These are phyloP conservation scores for Brenthis daphne DNA, from an alignment of 2,888 invertebrate species.

Conservation along the genomic window DNA sequence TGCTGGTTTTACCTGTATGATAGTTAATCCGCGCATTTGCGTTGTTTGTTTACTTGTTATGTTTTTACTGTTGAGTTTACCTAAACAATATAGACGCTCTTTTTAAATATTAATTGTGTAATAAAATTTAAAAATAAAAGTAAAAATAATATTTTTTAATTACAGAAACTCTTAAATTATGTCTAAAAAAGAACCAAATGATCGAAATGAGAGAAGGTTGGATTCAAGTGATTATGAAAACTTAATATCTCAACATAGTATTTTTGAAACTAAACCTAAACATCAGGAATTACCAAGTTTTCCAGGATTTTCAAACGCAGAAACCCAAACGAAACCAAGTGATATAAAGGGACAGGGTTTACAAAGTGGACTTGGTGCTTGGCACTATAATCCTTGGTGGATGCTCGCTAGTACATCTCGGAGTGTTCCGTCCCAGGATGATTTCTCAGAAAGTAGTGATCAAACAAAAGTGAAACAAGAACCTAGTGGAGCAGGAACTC, in stretches of 20 bases:
- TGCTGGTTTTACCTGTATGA: slow-evolving; percentile 36
- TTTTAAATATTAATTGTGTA: slow-evolving; percentile 2
- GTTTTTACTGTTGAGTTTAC: slow-evolving; percentile 34
- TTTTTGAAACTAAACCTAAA: slow-evolving; percentile 74
- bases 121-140: not conserved
- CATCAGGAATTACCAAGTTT: slow-evolving; percentile 77
- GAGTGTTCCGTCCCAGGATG: slow-evolving; percentile 71
- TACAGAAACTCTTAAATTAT: slow-evolving; percentile 55
- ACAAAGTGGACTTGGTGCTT: slow-evolving; percentile 70
- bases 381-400: slow-evolving; percentile 82
- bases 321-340: slow-evolving; percentile 77
- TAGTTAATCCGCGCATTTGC: slow-evolving; percentile 63
- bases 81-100: slow-evolving; percentile 26
- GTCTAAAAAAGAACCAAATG: slow-evolving; percentile 77
- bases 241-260: slow-evolving; percentile 75
- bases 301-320: slow-evolving; percentile 78
- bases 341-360: slow-evolving; percentile 70
- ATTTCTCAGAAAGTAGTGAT: slow-evolving; percentile 72
- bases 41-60: slow-evolving; percentile 72
- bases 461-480: slow-evolving; percentile 76
- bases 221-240: slow-evolving; percentile 77
- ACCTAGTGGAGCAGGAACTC: slow-evolving; percentile 68
- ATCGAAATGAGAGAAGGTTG: slow-evolving; percentile 75
- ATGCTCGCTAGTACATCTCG: slow-evolving; percentile 79
- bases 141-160: slow-evolving; percentile 31